These are phyloP conservation scores for Phylloscopus whistleri DNA, from an alignment of 2,113 vertebrate species.

Conservation along the genomic window DNA sequence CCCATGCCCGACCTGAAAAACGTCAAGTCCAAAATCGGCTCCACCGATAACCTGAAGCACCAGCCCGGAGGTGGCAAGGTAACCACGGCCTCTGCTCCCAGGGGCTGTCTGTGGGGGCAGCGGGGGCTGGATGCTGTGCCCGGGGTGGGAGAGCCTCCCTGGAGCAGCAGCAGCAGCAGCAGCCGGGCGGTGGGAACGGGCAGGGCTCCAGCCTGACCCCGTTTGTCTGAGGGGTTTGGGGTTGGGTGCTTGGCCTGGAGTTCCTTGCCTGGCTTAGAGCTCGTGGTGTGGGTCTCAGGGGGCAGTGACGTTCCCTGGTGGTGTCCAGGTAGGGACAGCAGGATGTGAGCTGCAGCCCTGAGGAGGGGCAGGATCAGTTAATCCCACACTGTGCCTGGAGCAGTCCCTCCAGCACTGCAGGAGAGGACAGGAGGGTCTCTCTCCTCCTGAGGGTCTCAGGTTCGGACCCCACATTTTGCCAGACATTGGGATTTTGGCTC, in stretches of 20 bases:
- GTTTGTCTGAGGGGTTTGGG: rapidly evolving
- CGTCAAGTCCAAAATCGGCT: slow-evolving; percentile 91
- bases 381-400: background rate
- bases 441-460: background rate
- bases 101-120: background rate
- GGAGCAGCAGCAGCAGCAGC: background rate
- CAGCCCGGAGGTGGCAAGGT: slow-evolving; percentile 97
- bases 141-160: background rate
- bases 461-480: rapidly evolving
- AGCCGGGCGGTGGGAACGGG: background rate
- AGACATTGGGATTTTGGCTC: background rate
- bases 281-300: rapidly evolving
- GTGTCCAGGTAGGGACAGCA: background rate
- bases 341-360: background rate
- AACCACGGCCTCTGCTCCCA: background rate
- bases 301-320: rapidly evolving
- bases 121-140: rapidly evolving
- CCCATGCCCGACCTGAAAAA: slow-evolving; percentile 94
- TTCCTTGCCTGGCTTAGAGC: background rate
- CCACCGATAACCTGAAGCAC: slow-evolving; percentile 93
- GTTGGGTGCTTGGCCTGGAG: background rate
- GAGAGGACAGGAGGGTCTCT: background rate
- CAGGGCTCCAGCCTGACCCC: background rate
- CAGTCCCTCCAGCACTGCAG: background rate
- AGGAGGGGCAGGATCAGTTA: rapidly evolving